Evolutionary conservation across 2,113 vertebrate species (phyloP).

Genomic region (Mus musculus): DNA sequence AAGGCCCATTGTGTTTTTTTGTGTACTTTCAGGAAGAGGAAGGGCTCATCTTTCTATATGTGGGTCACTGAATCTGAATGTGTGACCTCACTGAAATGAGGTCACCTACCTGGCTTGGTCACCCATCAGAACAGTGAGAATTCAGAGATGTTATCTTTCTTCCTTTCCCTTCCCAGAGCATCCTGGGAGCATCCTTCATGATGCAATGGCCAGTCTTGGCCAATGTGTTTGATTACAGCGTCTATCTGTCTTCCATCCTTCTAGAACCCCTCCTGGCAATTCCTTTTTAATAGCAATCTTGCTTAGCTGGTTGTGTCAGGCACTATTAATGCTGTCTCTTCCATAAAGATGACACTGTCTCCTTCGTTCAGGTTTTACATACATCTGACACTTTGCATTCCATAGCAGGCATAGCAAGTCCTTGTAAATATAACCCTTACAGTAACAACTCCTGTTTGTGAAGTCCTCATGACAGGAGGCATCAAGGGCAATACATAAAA

Average conservation of each 20-base stretch:
- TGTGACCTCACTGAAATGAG: neutral
- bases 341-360: neutral
- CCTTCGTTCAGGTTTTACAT: conserved; percentile 26
- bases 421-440: neutral
- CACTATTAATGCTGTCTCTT: neutral
- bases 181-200: neutral
- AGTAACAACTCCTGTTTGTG: neutral
- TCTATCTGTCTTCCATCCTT: neutral
- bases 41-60: neutral
- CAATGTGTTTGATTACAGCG: neutral
- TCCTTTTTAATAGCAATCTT: conserved; percentile 50
- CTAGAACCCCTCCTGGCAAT: neutral
- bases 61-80: fast-evolving
- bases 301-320: conserved; percentile 14
- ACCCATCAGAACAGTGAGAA: neutral
- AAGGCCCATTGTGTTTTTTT: neutral
- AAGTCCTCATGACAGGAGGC: neutral
- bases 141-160: conserved; percentile 18
- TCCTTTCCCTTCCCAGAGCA: neutral
- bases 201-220: conserved; percentile 7
- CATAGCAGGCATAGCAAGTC: neutral
- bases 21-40: neutral
- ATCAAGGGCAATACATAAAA: neutral
- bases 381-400: conserved; percentile 1
- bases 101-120: neutral